These are phyloP conservation scores for Parasteatoda lunata DNA, from an alignment of 2,888 invertebrate species.

Conservation along the genomic window DNA sequence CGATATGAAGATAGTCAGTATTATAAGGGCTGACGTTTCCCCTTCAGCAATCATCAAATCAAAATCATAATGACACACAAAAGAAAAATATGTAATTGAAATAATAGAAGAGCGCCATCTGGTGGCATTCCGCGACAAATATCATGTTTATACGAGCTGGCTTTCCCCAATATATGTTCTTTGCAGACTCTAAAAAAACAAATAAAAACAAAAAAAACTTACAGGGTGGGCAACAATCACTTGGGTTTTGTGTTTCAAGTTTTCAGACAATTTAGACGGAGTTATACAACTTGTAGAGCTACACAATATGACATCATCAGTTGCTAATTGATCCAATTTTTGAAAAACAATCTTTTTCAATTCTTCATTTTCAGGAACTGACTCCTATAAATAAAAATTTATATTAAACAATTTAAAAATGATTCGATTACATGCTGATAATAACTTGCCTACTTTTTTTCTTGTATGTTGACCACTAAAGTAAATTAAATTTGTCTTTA, in stretches of 20 bases:
- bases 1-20: no score
- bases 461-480: neutral
- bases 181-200: no score
- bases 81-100: no score
- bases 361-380: slow-evolving; percentile 91
- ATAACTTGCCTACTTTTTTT: neutral
- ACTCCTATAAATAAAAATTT: slow-evolving; percentile 81
- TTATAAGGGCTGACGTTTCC: no score
- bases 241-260: slow-evolving; percentile 83
- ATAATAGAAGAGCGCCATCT: no score
- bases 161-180: no score
- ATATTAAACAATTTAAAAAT: slow-evolving; percentile 6
- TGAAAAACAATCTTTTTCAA: slow-evolving; percentile 87
- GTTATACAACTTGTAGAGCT: slow-evolving; percentile 95
- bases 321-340: slow-evolving; percentile 82
- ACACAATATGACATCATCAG: slow-evolving; percentile 83
- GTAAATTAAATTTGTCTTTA: neutral
- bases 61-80: no score
- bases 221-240: slow-evolving; percentile 91
- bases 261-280: slow-evolving; percentile 89
- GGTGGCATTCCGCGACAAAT: no score
- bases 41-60: no score
- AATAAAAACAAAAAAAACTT: slow-evolving; percentile 70
- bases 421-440: neutral
- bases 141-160: no score